Evolutionary conservation across 1,140 invertebrate genomes (phyloP), one percentile per base, ranked within the genome.

Genomic region (Lerema accius): DNA sequence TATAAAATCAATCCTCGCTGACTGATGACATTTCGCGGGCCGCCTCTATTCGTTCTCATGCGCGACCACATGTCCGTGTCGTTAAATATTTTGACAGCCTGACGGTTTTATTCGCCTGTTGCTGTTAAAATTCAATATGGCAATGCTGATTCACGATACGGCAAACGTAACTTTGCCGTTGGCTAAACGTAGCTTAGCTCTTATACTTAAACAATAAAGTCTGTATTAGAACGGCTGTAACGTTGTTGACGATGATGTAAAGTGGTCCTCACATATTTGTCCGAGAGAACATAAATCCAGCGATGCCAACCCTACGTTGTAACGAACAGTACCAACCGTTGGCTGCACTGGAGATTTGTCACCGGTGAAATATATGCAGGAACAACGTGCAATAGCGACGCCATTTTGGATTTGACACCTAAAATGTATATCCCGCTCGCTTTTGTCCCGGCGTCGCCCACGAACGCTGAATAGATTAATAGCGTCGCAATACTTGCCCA

Each of bases 41-140:
- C 42, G 43, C 62, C 51, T 55, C 49, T 53, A 58, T 58, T 7
- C 56, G 40, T 45, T 49, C 50, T 0, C 16, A 60, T 35, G 65
- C 58, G 58, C 65, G 50, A 26, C 43, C 59, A 59, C 56, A 53
- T 64, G 60, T 67, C 50, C 45, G 42, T 43, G 13, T 67, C 66
- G 60, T 68, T 76, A 72, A 76, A 73, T 72, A 73, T 76, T 76
- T 76, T 73, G 73, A 76, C 73, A 76, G 53, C 39, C 50, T 68
- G 69, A 68, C 65, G 63, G 67, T 67, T 73, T 76, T 68, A 73
- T 69, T 64, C 63, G 53, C 63, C 49, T 48, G 51, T 48, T 49
- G 63, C 40, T 68, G 61, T 66, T 63, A 50, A 69, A 49, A 67
- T 67, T 73, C 64, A 73, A 73, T 69, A 67, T 69, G 45, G 64